Percentiles rank a stretch among this genome's conserved stretches.
phyloP scores from a whole-genome alignment of 2,113 vertebrate species.

The Polypterus senegalus region DNA sequence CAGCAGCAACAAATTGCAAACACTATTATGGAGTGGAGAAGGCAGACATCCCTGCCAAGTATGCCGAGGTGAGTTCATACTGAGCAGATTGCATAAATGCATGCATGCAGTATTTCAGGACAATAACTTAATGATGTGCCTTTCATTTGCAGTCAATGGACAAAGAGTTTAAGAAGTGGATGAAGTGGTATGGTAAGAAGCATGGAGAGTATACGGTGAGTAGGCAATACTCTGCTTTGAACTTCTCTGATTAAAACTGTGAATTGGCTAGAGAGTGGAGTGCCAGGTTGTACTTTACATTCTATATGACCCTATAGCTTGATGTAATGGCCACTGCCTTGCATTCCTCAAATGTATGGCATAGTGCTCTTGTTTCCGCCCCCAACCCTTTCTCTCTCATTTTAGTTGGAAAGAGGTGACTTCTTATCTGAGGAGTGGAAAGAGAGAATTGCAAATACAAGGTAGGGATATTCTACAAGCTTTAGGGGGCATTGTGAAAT shows the following conservation, averaged over 20 bases:
- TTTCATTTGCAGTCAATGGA: constrained; percentile 76
- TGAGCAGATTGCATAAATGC: not conserved
- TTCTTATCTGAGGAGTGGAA: constrained; percentile 97
- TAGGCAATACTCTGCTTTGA: constrained; percentile 17
- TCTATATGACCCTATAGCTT: not conserved
- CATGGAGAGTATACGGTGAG: constrained; percentile 97
- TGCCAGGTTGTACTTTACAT: too few relatives aligned
- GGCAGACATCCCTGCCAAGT: constrained; percentile 93
- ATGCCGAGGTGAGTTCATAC: constrained; percentile 71
- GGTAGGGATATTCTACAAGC: constrained; percentile 45
- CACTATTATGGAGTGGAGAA: constrained; percentile 98
- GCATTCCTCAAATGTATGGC: too few relatives aligned
- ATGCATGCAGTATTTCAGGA: not conserved
- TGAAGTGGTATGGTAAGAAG: constrained; percentile 99
- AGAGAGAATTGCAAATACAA: constrained; percentile 94
- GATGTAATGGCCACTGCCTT: not conserved
- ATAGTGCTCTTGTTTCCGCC: constrained; percentile 10
- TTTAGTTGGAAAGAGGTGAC: constrained; percentile 90
- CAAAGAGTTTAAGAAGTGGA: constrained; percentile 96
- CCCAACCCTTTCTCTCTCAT: constrained; percentile 30
- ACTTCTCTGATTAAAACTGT: not conserved
- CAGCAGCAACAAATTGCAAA: constrained; percentile 91
- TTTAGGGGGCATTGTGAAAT: not conserved
- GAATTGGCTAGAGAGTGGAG: not conserved
- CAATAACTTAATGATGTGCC: not conserved